Conservation (phyloP, 1,140 invertebrate species). For the Plutomurus gul region DNA sequence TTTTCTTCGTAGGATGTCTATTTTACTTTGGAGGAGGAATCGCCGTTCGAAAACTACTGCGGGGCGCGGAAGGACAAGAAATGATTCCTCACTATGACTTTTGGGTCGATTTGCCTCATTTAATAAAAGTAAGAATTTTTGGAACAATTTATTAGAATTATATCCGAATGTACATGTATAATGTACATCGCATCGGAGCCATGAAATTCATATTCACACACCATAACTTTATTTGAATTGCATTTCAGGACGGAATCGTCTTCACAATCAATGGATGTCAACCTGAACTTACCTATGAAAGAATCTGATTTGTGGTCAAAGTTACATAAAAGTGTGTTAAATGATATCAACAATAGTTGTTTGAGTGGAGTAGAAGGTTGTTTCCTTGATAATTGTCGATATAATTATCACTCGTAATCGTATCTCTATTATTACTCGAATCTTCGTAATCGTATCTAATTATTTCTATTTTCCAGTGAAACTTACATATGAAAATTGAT, state of each 20-base stretch:
- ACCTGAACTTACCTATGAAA: slow-evolving; percentile 46
- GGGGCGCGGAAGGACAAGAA: slow-evolving; percentile 60
- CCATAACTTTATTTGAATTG: neutral
- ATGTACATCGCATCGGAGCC: no score
- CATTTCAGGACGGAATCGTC: slow-evolving; percentile 47
- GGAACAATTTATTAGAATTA: no score
- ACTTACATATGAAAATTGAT: no score
- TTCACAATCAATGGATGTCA: slow-evolving; percentile 46
- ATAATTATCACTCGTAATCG: no score
- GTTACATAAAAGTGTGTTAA: neutral
- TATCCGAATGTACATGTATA: no score
- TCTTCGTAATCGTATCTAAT: no score
- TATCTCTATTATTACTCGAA: no score
- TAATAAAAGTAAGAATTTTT: slow-evolving; percentile 56
- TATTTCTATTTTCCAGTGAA: no score
- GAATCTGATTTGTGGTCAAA: slow-evolving; percentile 30
- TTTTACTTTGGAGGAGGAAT: slow-evolving; percentile 54
- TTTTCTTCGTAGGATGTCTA: slow-evolving; percentile 38
- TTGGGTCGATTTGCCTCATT: slow-evolving; percentile 57
- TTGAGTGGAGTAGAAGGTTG: no score
- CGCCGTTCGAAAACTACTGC: slow-evolving; percentile 55
- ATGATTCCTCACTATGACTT: slow-evolving; percentile 60
- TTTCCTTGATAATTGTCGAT: no score
- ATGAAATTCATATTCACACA: neutral
- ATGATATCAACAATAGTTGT: neutral